phyloP scores from a whole-genome alignment of 2,888 invertebrate species.

The Campoplex nolae region DNA sequence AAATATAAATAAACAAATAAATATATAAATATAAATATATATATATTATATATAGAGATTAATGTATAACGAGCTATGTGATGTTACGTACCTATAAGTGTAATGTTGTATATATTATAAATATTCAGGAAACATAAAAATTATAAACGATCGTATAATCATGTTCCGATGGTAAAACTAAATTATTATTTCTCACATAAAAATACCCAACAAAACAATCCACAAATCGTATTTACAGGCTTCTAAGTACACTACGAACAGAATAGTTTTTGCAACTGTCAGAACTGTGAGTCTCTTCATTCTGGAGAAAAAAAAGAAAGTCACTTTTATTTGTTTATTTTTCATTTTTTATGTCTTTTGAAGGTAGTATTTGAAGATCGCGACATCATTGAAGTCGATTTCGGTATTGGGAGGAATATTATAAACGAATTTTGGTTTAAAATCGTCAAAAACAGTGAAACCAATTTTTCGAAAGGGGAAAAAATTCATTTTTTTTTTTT shows the following conservation, averaged over 20 bases:
- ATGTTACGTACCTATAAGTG: conserved; percentile 83
- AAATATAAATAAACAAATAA: conserved; percentile 59
- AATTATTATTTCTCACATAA: conserved; percentile 8
- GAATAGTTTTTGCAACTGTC: neutral
- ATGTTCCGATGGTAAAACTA: conserved; percentile 37
- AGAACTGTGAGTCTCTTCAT: no score
- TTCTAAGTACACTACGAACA: neutral
- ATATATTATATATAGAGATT: conserved; percentile 74
- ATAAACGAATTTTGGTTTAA: neutral
- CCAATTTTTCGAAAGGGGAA: neutral
- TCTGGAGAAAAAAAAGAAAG: no score
- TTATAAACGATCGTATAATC: conserved; percentile 72
- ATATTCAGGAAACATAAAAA: conserved; percentile 76
- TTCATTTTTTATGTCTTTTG: no score
- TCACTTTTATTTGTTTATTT: no score
- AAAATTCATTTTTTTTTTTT: neutral
- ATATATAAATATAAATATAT: conserved; percentile 64
- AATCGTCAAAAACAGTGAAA: neutral
- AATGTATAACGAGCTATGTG: conserved; percentile 82
- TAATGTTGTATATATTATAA: conserved; percentile 82
- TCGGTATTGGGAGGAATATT: no score
- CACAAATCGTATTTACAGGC: neutral
- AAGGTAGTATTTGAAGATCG: no score
- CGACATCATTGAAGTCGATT: no score
- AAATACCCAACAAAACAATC: neutral